Conservation (phyloP, 1,140 invertebrate species). For the Macrobrachium nipponense region DNA sequence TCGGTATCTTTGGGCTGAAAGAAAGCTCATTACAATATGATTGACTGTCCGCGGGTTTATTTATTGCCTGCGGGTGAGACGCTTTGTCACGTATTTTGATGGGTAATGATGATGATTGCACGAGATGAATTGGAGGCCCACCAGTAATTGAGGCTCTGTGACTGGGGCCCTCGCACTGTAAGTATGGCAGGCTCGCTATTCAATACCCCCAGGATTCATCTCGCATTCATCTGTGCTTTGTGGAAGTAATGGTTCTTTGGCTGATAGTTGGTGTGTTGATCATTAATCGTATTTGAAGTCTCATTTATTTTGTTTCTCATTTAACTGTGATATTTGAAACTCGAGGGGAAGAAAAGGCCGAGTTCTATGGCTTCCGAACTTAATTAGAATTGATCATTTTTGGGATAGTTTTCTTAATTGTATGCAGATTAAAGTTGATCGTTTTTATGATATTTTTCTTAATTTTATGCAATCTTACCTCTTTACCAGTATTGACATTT, state of each 20-base stretch:
- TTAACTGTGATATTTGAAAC: no score
- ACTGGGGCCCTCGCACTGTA: no score
- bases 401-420: no score
- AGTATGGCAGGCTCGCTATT: neutral
- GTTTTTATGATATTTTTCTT: no score
- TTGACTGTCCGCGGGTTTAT: conserved; percentile 48
- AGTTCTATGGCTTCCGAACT: no score
- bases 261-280: conserved; percentile 20
- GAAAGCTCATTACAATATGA: conserved; percentile 53
- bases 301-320: no score
- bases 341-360: no score
- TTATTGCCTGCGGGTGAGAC: conserved; percentile 37
- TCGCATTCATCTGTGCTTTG: conserved; percentile 17
- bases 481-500: no score
- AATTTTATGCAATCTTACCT: no score
- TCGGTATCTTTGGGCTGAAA: conserved; percentile 28
- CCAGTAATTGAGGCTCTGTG: neutral
- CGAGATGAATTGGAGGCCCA: neutral
- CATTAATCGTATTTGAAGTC: conserved; percentile 23
- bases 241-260: conserved; percentile 15
- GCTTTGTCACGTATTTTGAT: conserved; percentile 42
- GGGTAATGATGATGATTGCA: conserved; percentile 45
- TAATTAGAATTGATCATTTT: no score
- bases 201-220: conserved; percentile 1
- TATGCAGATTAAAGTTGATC: no score